Conservation (phyloP, 2,797 vertebrate genomes). For the Rhabdophis nuchalis region DNA sequence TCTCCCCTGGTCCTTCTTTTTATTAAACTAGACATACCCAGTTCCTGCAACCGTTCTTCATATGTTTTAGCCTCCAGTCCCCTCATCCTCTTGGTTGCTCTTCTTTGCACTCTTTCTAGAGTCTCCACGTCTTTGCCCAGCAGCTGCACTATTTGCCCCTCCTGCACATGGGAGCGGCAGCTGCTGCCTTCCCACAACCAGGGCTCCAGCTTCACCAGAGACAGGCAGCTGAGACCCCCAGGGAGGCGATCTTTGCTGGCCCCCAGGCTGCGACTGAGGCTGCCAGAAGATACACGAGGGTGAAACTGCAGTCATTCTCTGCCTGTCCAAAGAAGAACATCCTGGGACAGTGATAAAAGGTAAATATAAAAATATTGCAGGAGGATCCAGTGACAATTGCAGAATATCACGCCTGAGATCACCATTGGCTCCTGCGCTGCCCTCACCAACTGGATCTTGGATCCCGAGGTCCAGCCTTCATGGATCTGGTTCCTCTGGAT, state of each 20-base stretch:
- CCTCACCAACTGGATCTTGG: not conserved
- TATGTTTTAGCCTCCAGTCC: too few species aligned
- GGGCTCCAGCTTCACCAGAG: not conserved
- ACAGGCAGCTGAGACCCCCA: not conserved
- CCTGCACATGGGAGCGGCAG: not conserved
- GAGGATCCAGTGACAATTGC: not conserved
- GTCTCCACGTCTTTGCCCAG: not conserved
- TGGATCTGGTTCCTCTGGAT: not conserved
- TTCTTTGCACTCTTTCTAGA: too few species aligned
- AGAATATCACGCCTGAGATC: not conserved
- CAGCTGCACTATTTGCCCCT: not conserved
- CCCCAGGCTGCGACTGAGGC: not conserved
- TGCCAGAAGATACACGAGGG: not conserved
- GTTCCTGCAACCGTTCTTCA: too few species aligned
- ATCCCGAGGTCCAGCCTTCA: not conserved
- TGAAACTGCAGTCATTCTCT: not conserved
- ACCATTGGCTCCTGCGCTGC: not conserved
- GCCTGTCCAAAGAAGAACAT: not conserved
- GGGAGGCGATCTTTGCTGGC: not conserved
- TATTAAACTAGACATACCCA: too few species aligned
- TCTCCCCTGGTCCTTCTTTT: too few species aligned
- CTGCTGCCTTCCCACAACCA: not conserved
- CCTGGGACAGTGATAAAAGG: not conserved
- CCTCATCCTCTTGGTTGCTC: too few species aligned
- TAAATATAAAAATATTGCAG: not conserved